Conservation (phyloP, 2,888 invertebrate genomes). For the Apodemia mormo region DNA sequence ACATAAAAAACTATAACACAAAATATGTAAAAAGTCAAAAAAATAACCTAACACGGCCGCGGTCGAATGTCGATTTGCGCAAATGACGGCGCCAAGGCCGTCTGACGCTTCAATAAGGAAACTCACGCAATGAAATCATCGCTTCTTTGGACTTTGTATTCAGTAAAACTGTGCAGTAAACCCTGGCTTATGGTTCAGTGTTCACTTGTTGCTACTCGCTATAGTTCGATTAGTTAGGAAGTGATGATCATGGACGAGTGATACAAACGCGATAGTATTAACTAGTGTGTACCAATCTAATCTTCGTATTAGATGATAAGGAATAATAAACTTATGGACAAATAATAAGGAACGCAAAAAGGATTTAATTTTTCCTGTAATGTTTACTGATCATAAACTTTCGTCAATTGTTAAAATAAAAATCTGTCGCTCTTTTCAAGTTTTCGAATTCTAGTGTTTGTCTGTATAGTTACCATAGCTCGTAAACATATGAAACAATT, state of each 20-base stretch:
- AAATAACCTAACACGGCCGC: conserved; percentile 3
- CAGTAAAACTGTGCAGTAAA: too few species aligned
- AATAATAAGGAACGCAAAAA: background rate
- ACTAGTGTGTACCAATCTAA: background rate
- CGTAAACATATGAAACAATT: too few species aligned
- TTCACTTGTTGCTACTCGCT: too few species aligned
- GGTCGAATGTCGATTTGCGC: conserved; percentile 7
- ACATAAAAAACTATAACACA: background rate
- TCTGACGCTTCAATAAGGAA: conserved; percentile 1
- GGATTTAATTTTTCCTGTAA: too few species aligned
- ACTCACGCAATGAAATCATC: conserved; percentile 3
- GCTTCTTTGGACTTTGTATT: conserved; percentile 4
- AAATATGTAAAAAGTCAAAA: background rate
- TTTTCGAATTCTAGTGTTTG: too few species aligned
- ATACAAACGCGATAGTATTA: background rate
- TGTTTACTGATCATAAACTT: too few species aligned
- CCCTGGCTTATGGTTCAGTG: background rate
- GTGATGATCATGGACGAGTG: background rate
- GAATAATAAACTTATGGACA: background rate
- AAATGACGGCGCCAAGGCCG: background rate
- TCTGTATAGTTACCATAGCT: too few species aligned
- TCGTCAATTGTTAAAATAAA: too few species aligned
- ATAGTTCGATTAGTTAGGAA: too few species aligned
- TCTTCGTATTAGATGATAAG: background rate
- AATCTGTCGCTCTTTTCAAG: too few species aligned